Evolutionary conservation across 2,113 vertebrate species (phyloP), one percentile per base, ranked within the genome.

Genomic region (Ameiurus melas): DNA sequence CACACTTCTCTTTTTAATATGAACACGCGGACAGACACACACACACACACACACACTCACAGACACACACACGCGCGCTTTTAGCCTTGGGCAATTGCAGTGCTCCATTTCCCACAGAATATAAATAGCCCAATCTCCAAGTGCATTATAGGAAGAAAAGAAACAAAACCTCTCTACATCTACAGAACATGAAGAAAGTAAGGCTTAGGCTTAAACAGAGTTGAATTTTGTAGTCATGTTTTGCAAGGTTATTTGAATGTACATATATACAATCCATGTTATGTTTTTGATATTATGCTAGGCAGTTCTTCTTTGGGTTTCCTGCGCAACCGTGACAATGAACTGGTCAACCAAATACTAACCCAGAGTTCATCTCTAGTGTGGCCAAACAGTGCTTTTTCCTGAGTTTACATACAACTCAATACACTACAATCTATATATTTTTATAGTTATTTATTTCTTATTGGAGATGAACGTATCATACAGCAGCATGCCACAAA

Each of bases 41-140:
- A 57, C 30, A 33, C 71, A 64, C 36, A 43, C 36, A 75, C 73
- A 77, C 9, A 47, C 75, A 78, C 12, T 8, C 68, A 30, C 16
- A 22, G 57, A 78, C 39, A 68, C 25, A 10, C n/a, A 81, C 20
- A 43, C 57, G 16, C 43, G 60, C 5, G 62, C 85, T 84, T 86
- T 86, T 88, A 89, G 75, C 90, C 85, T 51, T 6, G 30, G 87
- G 89, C 89, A 73, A 78, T 91, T 84, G 85, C 89, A 86, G 64
- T 83, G 90, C 60, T 87, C 87, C 81, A 87, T 86, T 87, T 91
- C 85, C 89, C 90, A 80, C 75, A 68, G 81, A 90, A 86, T 89
- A 91, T 91, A 87, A 91, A 90, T 88, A 88, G 85, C 55, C 53
- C 68, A n/a, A 68, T 77, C 78, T 87, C 75, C 33, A 68, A 86